Evolutionary conservation across 2,113 vertebrate species (phyloP), one percentile per base, ranked within the genome.

Genomic region (Hippocampus zosterae): DNA sequence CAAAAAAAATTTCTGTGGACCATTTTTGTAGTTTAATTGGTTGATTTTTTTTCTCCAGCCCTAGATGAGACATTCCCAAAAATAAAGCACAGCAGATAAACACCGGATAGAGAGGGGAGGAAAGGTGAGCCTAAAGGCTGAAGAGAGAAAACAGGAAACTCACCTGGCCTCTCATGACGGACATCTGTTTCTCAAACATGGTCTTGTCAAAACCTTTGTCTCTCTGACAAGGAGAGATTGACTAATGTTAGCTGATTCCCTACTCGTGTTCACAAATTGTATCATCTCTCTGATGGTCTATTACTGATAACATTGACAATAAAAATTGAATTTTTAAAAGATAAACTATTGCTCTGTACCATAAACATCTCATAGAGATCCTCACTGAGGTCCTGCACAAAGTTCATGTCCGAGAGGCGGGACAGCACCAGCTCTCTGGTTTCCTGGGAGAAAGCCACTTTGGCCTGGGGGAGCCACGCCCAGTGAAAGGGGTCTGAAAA

Each of bases 111-210:
- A 57, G 13, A 16, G 19, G 74, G 8, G 73, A 3, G 40, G 55
- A 12, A 8, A 29, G 16, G 62, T 21, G 3, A 56, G 4, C 50
- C 15, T 53, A 69, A 67, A 65, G 0, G 23, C 25, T 52, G 12
- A 64, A 18, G 8, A 18, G 68, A 37, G 67, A 69, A 4, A 66
- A 62, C 8, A 37, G 25, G 5, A 65, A 53, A 81, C 95, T 87
- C 91, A 98, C 97, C 94, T 99, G 97, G 44, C 97, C 97, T 70
- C 97, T 93, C 97, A 99, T 98, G 41, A 98, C 96, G 19, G 97
- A 98, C 96, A 99, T 98, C 86, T 98, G 97, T 78, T 91, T 95
- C 89, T 99, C 97, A 90, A 98, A 99, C 81, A 94, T 95, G 72
- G 94, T 88, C 89, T 93, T 97, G 90, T 98, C 95, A 80, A 98